These are phyloP conservation scores for Ceryle rudis DNA, from an alignment of 2,797 vertebrate genomes.

Conservation along the genomic window DNA sequence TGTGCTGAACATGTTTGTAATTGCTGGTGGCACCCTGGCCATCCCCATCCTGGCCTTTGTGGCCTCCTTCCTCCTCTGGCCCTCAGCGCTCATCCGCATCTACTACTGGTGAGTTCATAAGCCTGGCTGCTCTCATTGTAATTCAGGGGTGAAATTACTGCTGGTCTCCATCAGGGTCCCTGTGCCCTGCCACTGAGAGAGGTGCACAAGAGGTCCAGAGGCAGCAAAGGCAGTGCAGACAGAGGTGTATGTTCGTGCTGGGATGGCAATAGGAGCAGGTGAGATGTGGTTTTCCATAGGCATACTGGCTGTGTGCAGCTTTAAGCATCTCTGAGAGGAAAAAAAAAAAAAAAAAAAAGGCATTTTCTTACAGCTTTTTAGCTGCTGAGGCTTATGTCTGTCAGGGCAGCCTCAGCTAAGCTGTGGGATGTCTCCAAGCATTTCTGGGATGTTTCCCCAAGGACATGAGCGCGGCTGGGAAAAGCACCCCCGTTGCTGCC, in stretches of 20 bases:
- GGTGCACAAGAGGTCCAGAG: not conserved
- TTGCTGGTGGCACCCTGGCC: constrained; percentile 89
- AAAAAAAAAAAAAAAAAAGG: not conserved
- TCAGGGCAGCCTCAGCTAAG: not conserved
- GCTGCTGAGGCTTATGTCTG: not conserved
- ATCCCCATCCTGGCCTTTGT: constrained; percentile 94
- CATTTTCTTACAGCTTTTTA: not conserved
- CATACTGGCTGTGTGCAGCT: not conserved
- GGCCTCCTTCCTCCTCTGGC: constrained; percentile 93
- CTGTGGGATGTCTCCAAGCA: not conserved
- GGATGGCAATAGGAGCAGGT: fast-evolving
- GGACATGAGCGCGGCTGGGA: not conserved
- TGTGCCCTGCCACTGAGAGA: fast-evolving
- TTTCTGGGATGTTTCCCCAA: not conserved
- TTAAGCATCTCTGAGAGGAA: not conserved
- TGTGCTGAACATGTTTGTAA: constrained; percentile 90
- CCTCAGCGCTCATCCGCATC: constrained; percentile 91
- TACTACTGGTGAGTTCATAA: constrained; percentile 91
- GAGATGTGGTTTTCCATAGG: not conserved
- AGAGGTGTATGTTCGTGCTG: not conserved
- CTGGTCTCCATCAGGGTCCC: not conserved
- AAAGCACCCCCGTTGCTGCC: fast-evolving
- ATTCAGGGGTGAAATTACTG: not conserved
- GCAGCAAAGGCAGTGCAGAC: not conserved
- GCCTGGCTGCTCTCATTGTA: fast-evolving